Evolutionary conservation across 1,140 invertebrate genomes (phyloP).

Genomic region (Meloidogyne floridensis): DNA sequence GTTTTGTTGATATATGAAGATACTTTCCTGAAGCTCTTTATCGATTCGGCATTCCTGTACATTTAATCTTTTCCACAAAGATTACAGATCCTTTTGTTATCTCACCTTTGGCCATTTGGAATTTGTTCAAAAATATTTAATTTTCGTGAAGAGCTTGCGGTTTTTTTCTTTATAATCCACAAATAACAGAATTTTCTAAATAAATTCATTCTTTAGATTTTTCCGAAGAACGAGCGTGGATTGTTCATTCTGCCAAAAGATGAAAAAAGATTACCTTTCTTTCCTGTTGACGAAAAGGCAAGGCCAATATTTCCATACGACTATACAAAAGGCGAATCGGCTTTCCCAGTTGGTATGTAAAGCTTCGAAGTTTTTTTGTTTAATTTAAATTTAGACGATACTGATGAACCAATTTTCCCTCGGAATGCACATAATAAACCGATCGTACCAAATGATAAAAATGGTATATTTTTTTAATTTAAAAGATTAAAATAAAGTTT

Average conservation of each 20-base stretch:
- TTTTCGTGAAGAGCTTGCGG: not conserved
- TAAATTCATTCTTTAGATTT: not conserved
- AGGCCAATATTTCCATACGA: constrained; percentile 49
- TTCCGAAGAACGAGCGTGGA: constrained; percentile 38
- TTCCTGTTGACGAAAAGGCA: constrained; percentile 44
- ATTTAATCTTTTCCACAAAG: too few relatives aligned
- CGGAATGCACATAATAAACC: constrained; percentile 46
- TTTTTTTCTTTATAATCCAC: not conserved
- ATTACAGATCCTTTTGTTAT: too few relatives aligned
- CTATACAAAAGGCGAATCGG: constrained; percentile 25
- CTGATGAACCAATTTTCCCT: constrained; percentile 48
- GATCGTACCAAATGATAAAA: constrained; percentile 44
- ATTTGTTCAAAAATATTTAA: not conserved
- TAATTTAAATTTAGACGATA: constrained; percentile 38
- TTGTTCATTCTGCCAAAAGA: constrained; percentile 39
- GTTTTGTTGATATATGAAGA: not conserved
- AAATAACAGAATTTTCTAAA: too few relatives aligned
- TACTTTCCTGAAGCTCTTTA: too few relatives aligned
- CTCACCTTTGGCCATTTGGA: too few relatives aligned
- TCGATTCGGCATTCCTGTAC: too few relatives aligned
- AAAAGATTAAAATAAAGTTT: too few relatives aligned
- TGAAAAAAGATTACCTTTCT: constrained; percentile 44
- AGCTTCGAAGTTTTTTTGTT: not conserved
- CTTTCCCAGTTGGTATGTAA: constrained; percentile 27
- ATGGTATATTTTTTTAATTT: constrained; percentile 42